Conservation (phyloP, 2,113 vertebrate genomes). For the Ptilonorhynchus violaceus region DNA sequence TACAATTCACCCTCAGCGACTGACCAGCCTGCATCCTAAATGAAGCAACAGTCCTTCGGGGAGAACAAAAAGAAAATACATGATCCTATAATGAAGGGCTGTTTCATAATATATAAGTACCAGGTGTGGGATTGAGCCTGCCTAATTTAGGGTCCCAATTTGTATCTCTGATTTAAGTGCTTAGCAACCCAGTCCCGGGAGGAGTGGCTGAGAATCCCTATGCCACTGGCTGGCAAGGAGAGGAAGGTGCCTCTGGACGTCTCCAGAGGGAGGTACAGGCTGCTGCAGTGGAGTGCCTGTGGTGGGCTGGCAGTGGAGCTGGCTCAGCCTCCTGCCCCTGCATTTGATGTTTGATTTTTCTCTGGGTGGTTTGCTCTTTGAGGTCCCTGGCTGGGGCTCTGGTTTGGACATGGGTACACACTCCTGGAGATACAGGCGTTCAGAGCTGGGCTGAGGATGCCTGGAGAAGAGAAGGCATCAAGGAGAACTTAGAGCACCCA, state of each 20-base stretch:
- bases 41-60: not conserved
- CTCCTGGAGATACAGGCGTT: not conserved
- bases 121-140: slow-evolving; percentile 30
- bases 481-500: not conserved
- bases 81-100: not conserved
- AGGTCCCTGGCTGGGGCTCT: not conserved
- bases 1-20: not conserved
- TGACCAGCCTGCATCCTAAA: not conserved
- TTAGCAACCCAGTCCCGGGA: not conserved
- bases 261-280: not conserved
- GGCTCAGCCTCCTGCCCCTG: not conserved
- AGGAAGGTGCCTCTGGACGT: not conserved
- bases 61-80: not conserved
- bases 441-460: not conserved
- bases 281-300: not conserved
- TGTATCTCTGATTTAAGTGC: not conserved
- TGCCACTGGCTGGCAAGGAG: not conserved
- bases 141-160: slow-evolving; percentile 18
- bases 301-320: not conserved
- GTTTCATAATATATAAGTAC: slow-evolving; percentile 31
- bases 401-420: rapidly evolving
- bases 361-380: not conserved
- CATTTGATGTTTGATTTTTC: not conserved
- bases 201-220: not conserved
- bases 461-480: not conserved